These are phyloP conservation scores for Byasa hedistus DNA, from an alignment of 2,888 invertebrate species.

Conservation along the genomic window DNA sequence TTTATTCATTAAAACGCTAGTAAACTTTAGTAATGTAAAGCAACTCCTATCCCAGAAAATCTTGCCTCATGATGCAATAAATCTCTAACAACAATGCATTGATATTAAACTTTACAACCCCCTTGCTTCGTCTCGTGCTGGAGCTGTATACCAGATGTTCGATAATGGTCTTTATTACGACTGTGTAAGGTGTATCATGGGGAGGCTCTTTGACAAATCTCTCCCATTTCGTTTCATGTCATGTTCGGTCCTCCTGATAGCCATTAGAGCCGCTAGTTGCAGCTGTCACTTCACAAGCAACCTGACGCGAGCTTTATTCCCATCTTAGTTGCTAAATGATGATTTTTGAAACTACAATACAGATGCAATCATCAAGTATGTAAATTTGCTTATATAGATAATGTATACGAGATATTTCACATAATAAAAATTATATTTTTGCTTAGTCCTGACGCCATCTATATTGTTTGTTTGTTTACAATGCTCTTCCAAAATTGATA, in stretches of 20 bases:
- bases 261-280: constrained; percentile 53
- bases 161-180: constrained; percentile 30
- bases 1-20: background rate
- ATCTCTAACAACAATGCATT: constrained; percentile 32
- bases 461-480: no score
- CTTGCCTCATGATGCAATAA: constrained; percentile 21
- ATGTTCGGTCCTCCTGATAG: constrained; percentile 43
- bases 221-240: constrained; percentile 39
- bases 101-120: constrained; percentile 36
- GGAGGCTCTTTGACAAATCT: constrained; percentile 33
- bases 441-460: no score
- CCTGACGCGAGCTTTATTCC: constrained; percentile 35
- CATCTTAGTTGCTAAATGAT: constrained; percentile 23
- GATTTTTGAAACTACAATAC: constrained; percentile 1
- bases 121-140: constrained; percentile 33
- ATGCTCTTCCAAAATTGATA: no score
- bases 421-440: no score
- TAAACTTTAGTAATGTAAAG: background rate
- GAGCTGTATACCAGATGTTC: constrained; percentile 12
- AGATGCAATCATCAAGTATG: background rate
- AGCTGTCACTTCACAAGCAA: constrained; percentile 64
- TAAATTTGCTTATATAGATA: no score
- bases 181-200: constrained; percentile 33
- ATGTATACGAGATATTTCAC: no score
- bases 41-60: constrained; percentile 16